Percentiles rank a stretch among this genome's conserved stretches.
Evolutionary conservation across 2,113 vertebrate species (phyloP).

Genomic region (Strigops habroptila): DNA sequence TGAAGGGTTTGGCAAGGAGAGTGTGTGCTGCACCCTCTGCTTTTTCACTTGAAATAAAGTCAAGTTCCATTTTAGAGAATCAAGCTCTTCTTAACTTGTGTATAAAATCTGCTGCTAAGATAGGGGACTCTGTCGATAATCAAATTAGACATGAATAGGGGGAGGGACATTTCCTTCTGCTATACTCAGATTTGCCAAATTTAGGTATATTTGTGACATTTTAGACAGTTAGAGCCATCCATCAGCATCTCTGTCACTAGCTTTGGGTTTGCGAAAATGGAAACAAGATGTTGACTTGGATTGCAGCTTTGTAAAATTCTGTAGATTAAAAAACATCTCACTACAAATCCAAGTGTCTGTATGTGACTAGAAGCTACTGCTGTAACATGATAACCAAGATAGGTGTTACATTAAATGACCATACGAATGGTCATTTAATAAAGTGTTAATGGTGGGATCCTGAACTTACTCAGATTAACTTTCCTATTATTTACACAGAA

Average conservation of each 20-base stretch:
- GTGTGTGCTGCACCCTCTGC: neutral
- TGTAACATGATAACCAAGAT: neutral
- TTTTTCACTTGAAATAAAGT: slow-evolving; percentile 42
- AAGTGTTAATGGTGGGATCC: slow-evolving; percentile 8
- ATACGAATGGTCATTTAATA: slow-evolving; percentile 17
- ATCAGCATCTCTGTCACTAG: slow-evolving; percentile 52
- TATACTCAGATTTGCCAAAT: slow-evolving; percentile 27
- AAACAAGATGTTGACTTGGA: slow-evolving; percentile 55
- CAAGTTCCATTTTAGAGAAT: neutral
- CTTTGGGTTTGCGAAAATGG: slow-evolving; percentile 21
- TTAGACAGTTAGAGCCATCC: slow-evolving; percentile 44
- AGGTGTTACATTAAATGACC: neutral
- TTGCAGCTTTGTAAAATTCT: neutral
- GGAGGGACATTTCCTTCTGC: slow-evolving; percentile 39
- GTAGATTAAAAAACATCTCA: slow-evolving; percentile 4
- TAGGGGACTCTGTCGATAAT: slow-evolving; percentile 10
- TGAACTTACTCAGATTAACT: slow-evolving; percentile 47
- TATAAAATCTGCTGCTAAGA: slow-evolving; percentile 38
- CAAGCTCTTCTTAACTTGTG: neutral
- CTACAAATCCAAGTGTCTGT: neutral
- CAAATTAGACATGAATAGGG: slow-evolving; percentile 39
- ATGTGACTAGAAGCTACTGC: neutral
- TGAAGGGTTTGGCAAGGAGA: neutral
- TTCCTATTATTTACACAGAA: slow-evolving; percentile 60
- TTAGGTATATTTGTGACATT: slow-evolving; percentile 53